These are phyloP conservation scores for Phycodurus eques DNA, from an alignment of 2,113 vertebrate genomes.

Conservation along the genomic window DNA sequence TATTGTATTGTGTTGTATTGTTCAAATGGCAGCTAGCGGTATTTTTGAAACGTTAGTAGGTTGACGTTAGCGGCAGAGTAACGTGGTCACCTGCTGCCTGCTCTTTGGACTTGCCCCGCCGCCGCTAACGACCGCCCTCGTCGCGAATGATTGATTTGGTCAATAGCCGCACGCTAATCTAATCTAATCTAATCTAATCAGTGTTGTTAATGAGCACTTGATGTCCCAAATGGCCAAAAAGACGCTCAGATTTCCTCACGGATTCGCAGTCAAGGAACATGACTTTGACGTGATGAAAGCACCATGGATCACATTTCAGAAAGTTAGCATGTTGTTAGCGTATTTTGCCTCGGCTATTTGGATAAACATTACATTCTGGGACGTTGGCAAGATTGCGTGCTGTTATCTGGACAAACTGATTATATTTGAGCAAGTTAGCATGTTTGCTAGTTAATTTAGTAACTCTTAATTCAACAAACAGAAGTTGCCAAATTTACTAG, in stretches of 20 bases:
- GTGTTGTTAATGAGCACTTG: slow-evolving; percentile 46
- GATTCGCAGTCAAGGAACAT: background rate
- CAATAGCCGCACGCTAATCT: slow-evolving; percentile 11
- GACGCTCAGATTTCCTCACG: background rate
- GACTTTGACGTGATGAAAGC: background rate
- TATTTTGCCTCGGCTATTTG: background rate
- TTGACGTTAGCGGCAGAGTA: background rate
- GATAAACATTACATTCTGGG: background rate
- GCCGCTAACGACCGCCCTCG: slow-evolving; percentile 8
- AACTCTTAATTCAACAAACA: too few species aligned
- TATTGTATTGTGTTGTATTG: background rate
- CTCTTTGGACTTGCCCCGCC: slow-evolving; percentile 42
- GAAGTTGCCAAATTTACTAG: too few species aligned
- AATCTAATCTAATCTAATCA: slow-evolving; percentile 53
- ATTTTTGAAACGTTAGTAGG: background rate
- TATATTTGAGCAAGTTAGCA: background rate
- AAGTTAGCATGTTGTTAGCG: background rate
- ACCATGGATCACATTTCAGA: background rate
- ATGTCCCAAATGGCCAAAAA: slow-evolving; percentile 16
- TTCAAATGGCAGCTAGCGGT: background rate
- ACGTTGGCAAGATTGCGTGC: background rate
- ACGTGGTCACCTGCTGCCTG: background rate
- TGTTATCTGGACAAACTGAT: background rate
- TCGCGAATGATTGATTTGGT: slow-evolving; percentile 40
- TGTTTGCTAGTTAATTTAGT: background rate